Evolutionary conservation across 2,888 invertebrate species (phyloP).

Genomic region (Scaptomyza caliginosa): DNA sequence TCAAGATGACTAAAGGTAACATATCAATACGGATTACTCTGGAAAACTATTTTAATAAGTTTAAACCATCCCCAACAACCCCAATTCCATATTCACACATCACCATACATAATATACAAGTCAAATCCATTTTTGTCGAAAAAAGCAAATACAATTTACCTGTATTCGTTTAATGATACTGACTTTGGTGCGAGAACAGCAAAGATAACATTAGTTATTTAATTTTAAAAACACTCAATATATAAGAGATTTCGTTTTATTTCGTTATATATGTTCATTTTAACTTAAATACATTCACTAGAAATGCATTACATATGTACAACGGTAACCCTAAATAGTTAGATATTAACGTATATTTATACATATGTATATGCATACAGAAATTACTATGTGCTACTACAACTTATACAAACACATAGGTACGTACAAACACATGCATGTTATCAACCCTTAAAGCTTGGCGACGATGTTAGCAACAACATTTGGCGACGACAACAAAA

Average conservation of each 20-base stretch:
- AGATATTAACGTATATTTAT: not conserved
- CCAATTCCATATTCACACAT: slow-evolving; percentile 3
- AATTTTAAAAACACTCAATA: no score
- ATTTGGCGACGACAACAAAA: slow-evolving; percentile 53
- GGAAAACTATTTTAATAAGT: not conserved
- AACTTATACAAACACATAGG: not conserved
- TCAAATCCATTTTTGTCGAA: not conserved
- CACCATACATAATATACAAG: not conserved
- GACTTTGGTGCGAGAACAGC: no score
- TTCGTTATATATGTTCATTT: no score
- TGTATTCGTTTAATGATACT: no score
- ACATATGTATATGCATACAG: slow-evolving; percentile 3
- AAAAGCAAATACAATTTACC: not conserved
- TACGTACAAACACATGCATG: not conserved
- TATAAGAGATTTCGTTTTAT: no score
- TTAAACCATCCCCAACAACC: slow-evolving; percentile 33
- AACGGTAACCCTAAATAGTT: no score
- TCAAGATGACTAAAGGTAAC: slow-evolving; percentile 28
- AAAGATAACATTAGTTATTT: no score
- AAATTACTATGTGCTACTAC: not conserved
- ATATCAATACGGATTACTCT: slow-evolving; percentile 2
- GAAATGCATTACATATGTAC: no score
- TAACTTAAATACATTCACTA: no score
- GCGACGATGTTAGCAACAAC: slow-evolving; percentile 58
- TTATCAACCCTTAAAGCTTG: slow-evolving; percentile 60